A percentile compares a stretch with the other conserved stretches of the same genome.
These are phyloP conservation scores for Astatoreochromis straeleni DNA, from an alignment of 2,113 vertebrate species.

Conservation along the genomic window DNA sequence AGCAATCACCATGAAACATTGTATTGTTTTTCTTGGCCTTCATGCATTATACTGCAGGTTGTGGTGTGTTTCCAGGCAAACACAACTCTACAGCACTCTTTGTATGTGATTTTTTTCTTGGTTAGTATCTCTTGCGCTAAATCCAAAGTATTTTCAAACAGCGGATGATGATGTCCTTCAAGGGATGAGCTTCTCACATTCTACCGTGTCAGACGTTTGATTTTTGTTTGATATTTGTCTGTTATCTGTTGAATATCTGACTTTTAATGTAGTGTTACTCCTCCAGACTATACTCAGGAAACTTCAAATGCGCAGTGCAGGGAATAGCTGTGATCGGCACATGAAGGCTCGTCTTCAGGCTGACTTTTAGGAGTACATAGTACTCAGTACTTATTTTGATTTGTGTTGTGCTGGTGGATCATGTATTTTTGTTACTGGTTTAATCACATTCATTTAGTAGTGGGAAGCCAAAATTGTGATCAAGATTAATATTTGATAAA, in stretches of 20 bases:
- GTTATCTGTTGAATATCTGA: not conserved
- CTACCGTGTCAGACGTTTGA: not conserved
- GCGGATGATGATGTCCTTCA: not conserved
- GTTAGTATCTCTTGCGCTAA: not conserved
- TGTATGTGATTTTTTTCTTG: not conserved
- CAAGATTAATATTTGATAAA: not conserved
- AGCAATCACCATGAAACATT: not conserved
- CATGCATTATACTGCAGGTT: not conserved
- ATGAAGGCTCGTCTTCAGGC: not conserved
- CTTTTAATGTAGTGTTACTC: not conserved
- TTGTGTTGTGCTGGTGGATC: not conserved
- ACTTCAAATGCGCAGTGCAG: not conserved
- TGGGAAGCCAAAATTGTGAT: not conserved
- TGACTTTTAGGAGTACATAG: not conserved
- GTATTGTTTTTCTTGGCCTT: not conserved
- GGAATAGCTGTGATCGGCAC: not conserved
- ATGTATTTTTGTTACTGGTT: not conserved
- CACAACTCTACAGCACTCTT: not conserved
- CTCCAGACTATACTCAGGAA: not conserved
- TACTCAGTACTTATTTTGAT: not conserved
- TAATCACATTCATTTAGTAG: not conserved
- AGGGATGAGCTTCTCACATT: not conserved
- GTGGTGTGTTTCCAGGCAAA: not conserved
- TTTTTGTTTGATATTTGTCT: not conserved
- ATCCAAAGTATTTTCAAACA: not conserved